phyloP scores from a whole-genome alignment of 2,113 vertebrate species.

The Neogale vison region DNA sequence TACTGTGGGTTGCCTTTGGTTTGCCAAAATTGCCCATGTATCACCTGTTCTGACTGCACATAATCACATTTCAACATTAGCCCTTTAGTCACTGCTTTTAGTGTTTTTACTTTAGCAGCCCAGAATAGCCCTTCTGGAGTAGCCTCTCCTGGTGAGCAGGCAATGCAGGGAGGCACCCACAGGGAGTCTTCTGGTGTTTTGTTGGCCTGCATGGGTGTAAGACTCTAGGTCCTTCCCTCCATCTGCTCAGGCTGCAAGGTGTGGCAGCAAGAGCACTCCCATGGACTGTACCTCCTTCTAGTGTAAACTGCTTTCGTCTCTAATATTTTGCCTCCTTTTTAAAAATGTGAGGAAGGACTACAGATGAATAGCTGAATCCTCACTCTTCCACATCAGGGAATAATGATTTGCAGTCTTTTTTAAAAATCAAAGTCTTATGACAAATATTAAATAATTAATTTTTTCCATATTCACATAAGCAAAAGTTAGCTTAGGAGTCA shows the following conservation, averaged over 20 bases:
- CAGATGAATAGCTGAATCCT: not conserved
- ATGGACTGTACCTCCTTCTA: not conserved
- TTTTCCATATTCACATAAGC: not conserved
- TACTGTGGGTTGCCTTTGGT: not conserved
- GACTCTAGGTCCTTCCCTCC: not conserved
- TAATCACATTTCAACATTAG: not conserved
- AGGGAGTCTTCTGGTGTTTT: fast-evolving
- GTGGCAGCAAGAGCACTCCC: not conserved
- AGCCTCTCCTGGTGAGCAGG: not conserved
- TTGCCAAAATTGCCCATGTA: not conserved
- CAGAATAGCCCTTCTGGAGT: no score
- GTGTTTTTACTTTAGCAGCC: not conserved
- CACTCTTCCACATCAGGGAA: not conserved
- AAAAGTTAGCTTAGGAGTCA: not conserved
- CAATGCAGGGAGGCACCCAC: not conserved
- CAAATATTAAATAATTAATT: not conserved
- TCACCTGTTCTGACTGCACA: not conserved
- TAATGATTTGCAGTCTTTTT: not conserved
- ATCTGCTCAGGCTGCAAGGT: not conserved
- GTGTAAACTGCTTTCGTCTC: not conserved
- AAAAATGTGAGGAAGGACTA: not conserved
- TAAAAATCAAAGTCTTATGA: not conserved
- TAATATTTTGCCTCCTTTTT: not conserved
- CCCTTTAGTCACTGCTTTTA: not conserved
- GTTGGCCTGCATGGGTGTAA: not conserved